phyloP scores from a whole-genome alignment of 2,113 vertebrate genomes.

The Megaleporinus macrocephalus region DNA sequence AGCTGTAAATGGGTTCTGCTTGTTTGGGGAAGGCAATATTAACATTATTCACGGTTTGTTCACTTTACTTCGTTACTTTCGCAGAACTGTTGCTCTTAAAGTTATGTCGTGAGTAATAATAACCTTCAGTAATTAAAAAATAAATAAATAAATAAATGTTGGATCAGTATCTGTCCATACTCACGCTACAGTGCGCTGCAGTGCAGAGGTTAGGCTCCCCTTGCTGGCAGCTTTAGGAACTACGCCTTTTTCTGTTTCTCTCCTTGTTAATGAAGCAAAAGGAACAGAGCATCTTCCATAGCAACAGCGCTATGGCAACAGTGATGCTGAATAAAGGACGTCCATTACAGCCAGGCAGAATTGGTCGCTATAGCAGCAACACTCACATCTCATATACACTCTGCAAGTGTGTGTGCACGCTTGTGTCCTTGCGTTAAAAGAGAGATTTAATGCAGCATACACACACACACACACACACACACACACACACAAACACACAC shows the following conservation, averaged over 20 bases:
- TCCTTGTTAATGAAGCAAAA: conserved; percentile 27
- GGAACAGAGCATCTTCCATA: conserved; percentile 71
- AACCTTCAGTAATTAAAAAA: too few relatives aligned
- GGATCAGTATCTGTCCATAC: too few relatives aligned
- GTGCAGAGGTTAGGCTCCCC: conserved; percentile 62
- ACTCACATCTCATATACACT: conserved; percentile 5
- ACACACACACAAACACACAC: not conserved
- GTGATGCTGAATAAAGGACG: conserved; percentile 68
- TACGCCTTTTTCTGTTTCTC: conserved; percentile 56
- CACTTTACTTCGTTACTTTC: too few relatives aligned
- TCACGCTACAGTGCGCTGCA: not conserved
- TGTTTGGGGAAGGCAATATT: too few relatives aligned
- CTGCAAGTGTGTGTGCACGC: conserved; percentile 1
- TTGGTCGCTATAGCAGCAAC: conserved; percentile 40
- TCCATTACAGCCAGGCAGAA: conserved; percentile 63
- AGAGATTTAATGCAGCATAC: not conserved
- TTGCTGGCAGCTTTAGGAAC: conserved; percentile 69
- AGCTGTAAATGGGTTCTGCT: too few relatives aligned
- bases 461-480: conserved; percentile 34
- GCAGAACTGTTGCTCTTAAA: too few relatives aligned
- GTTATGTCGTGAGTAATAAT: too few relatives aligned
- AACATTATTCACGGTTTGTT: too few relatives aligned
- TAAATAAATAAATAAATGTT: too few relatives aligned
- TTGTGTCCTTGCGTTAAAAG: conserved; percentile 1
- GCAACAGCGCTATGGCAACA: conserved; percentile 82